Base-by-base conservation (phyloP, 92 coral and sea anemone genomes). In the Zoanthus gigantus region DNA sequence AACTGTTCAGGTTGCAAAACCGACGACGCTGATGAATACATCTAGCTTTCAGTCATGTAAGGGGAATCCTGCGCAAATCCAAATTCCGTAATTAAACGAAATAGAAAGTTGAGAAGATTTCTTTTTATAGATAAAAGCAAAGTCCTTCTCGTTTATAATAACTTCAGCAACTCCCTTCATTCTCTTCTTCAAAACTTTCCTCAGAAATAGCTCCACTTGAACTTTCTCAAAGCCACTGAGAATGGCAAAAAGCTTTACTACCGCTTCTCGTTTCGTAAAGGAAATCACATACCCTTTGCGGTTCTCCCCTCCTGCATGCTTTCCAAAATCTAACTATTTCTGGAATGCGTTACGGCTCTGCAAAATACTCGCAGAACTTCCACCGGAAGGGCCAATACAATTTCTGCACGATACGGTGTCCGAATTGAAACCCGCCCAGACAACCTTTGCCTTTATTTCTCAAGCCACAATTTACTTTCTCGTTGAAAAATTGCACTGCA, bases 401-500 rank as follows among this genome's bases (percentile, higher is more conserved):
- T 61, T 61, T 61, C 69, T 61, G 29, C 69, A 61, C 69, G 69
- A 61, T 61, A 61, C 29, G 69, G 69, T 61, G 69, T 61, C 29
- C 32, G 69, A 71, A 71, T 71, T 71, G 46, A 71, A 71, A 71
- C 75, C 46, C 75, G 75, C 16, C 75, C 75, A 71, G 75, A 71
- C 75, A 71, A 71, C 75, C 75, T 32, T 71, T 71, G 46, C 18
- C 75, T 71, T 71, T 2, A 32, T 71, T 71, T 31, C 48, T 71
- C 75, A 71, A 71, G 75, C 45, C 75, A 71, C 46, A 71, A 71
- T 71, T 71, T 71, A 71, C 75, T 71, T 71, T 71, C 75, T 71
- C 48, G 75, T 71, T 71, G 75, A 71, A 71, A 71, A 71, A 71
- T 71, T 71, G 48, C 75, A 71, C 75, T 71, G 75, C 75, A 71